Evolutionary conservation across 2,797 vertebrate species (phyloP), one percentile per base, ranked within the genome.

Genomic region (Ataeniobius toweri): DNA sequence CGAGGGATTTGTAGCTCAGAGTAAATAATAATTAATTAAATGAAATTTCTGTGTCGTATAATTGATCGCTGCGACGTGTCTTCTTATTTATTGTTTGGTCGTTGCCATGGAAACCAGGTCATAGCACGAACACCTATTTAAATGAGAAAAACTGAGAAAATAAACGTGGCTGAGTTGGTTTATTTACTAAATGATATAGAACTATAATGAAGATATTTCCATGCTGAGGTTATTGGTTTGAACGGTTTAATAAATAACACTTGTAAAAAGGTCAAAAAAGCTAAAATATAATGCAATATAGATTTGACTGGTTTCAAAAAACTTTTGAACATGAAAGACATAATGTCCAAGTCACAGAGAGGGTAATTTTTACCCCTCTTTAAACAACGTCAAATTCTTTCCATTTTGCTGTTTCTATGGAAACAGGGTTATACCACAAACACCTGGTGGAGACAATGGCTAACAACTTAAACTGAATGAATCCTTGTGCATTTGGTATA

Each of bases 331-430:
- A 24, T 41, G 3, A 44, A 65, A 20, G 41, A 65, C 20, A 65
- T 24, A 1, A 67, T 41, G 36, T 41, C 36, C 20, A 68, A 68
- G 22, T 24, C 5, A 13, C 22, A 68, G 65, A 68, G 65, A 13
- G 65, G 39, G 22, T 13, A 22, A 44, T 68, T 68, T 41, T 41
- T 44, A 67, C 22, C 65, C 65, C 39, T 68, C 65, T 14, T 68
- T 68, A 68, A 68, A 68, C 31, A 65, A 65, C 22, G 22, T 24
- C 22, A 68, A 44, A 68, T 68, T 68, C 39, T 68, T 68, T 24
- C 39, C 39, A 68, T 68, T 68, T 68, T 39, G 22, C 39, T 68
- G 65, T 44, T 44, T 68, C 65, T 44, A 68, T 68, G 39, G 67
- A 46, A 69, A 69, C 67, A 39, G 22, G 41, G 22, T 46, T 46